phyloP scores from a whole-genome alignment of 2,888 invertebrate species.

The Drepana falcataria region DNA sequence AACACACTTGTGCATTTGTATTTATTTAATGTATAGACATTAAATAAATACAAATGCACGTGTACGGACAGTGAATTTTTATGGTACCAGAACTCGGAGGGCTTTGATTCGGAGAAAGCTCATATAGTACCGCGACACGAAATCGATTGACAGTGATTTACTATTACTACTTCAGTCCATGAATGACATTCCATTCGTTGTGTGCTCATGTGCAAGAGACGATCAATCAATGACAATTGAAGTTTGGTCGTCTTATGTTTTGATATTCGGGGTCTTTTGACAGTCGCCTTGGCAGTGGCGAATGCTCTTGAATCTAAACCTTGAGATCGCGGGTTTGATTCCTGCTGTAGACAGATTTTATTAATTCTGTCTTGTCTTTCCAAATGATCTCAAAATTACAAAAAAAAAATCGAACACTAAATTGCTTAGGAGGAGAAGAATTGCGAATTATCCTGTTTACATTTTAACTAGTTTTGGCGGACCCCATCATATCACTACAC shows the following conservation, averaged over 20 bases:
- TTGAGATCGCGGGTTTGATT: no score
- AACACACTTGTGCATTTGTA: not conserved
- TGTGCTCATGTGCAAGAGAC: slow-evolving; percentile 13
- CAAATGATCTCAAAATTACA: no score
- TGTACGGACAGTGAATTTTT: slow-evolving; percentile 6
- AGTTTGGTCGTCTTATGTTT: slow-evolving; percentile 38
- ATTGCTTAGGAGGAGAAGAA: no score
- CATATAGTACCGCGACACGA: slow-evolving; percentile 4
- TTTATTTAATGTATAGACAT: no score
- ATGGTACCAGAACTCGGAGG: slow-evolving; percentile 11
- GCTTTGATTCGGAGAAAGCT: not conserved
- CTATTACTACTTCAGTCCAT: slow-evolving; percentile 44
- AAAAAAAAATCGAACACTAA: no score
- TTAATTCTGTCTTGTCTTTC: no score
- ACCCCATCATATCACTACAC: no score
- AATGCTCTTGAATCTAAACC: not conserved
- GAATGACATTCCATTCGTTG: slow-evolving; percentile 30
- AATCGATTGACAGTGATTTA: slow-evolving; percentile 43
- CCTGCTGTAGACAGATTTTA: no score
- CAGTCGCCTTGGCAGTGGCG: no score
- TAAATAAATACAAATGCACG: not conserved
- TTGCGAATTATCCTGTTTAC: no score
- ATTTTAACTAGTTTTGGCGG: no score
- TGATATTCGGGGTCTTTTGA: slow-evolving; percentile 5
- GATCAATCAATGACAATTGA: slow-evolving; percentile 49